Conservation (phyloP, 2,113 vertebrate species). For the Salvelinus sp. region DNA sequence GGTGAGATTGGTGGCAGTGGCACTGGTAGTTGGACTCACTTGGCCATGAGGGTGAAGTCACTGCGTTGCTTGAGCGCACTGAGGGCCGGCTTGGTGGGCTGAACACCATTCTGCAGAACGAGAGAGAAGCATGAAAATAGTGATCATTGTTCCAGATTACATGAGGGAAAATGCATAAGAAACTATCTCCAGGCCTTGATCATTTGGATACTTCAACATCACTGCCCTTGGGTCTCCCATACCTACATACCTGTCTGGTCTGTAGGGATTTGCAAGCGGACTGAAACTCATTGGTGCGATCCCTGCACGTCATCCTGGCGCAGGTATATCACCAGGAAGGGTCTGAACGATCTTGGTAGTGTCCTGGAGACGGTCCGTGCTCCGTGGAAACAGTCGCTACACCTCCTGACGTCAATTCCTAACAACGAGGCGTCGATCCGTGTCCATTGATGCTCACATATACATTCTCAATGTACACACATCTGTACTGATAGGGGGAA, state of each 20-base stretch:
- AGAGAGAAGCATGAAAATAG: background rate
- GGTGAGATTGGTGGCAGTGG: background rate
- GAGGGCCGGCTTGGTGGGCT: constrained; percentile 75
- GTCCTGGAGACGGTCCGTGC: background rate
- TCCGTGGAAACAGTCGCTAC: background rate
- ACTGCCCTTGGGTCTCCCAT: background rate
- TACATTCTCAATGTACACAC: constrained; percentile 13
- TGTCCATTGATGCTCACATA: constrained; percentile 15
- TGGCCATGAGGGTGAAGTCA: constrained; percentile 92
- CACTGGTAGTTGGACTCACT: constrained; percentile 75
- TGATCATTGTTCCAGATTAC: background rate
- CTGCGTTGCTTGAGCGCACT: constrained; percentile 85
- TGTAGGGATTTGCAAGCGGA: constrained; percentile 94
- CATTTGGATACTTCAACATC: background rate
- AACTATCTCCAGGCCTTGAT: background rate
- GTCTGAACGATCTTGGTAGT: background rate
- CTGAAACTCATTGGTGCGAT: constrained; percentile 90
- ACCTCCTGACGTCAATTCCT: background rate
- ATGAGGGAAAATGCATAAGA: background rate
- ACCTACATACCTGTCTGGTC: constrained; percentile 80
- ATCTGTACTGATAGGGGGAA: background rate
- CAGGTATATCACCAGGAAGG: constrained; percentile 22
- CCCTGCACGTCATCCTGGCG: constrained; percentile 86
- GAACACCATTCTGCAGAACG: constrained; percentile 83
- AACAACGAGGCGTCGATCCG: background rate